phyloP scores from a whole-genome alignment of 2,888 invertebrate species.

The Gerosis bhagava region DNA sequence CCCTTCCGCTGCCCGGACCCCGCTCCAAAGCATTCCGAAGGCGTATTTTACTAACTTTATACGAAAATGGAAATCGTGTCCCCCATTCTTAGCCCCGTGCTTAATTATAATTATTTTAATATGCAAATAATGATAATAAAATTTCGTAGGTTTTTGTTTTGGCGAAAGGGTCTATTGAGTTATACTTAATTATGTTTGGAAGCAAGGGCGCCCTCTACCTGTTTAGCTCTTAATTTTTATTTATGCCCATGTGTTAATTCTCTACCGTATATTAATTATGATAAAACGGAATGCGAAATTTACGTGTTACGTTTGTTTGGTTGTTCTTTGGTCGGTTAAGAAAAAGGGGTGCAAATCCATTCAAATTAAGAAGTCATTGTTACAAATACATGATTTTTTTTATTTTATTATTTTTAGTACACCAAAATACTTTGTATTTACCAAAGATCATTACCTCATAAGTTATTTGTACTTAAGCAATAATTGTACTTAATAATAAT shows the following conservation, averaged over 20 bases:
- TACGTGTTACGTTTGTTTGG: background rate
- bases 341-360: no score
- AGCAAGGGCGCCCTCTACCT: constrained; percentile 43
- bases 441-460: no score
- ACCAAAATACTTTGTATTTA: no score
- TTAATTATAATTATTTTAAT: constrained; percentile 78
- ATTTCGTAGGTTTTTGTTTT: constrained; percentile 74
- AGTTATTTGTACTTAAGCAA: no score
- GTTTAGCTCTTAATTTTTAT: constrained; percentile 71
- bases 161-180: constrained; percentile 72
- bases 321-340: constrained; percentile 4
- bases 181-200: constrained; percentile 72
- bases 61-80: constrained; percentile 49
- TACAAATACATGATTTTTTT: no score
- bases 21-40: constrained; percentile 20
- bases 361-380: no score
- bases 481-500: no score
- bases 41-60: constrained; percentile 26
- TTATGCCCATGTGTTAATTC: constrained; percentile 42
- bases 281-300: constrained; percentile 18
- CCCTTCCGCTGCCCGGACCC: constrained; percentile 21
- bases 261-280: constrained; percentile 35
- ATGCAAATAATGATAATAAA: constrained; percentile 82
- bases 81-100: constrained; percentile 33
- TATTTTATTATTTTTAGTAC: no score